A percentile compares a stretch with the other conserved stretches of the same genome.
Evolutionary conservation across 2,888 invertebrate species (phyloP).

Genomic region (Spicauda simplicius): DNA sequence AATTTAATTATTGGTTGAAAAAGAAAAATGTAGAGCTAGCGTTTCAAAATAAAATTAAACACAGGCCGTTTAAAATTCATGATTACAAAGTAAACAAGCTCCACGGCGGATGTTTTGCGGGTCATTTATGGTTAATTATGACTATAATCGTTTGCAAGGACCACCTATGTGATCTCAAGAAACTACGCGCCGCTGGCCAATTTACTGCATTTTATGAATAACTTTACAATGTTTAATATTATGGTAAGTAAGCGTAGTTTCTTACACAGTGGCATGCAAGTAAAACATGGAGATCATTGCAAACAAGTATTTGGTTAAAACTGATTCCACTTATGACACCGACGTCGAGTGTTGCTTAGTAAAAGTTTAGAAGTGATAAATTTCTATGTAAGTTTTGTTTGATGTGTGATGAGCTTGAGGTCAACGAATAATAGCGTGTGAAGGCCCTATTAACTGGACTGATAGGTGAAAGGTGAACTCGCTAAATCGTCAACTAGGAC

Average conservation of each 20-base stretch:
- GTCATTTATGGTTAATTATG: conserved; percentile 32
- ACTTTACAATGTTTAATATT: conserved; percentile 22
- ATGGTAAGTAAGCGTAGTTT: neutral
- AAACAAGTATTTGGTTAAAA: neutral
- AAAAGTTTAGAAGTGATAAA: neutral
- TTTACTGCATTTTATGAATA: conserved; percentile 30
- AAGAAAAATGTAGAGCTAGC: neutral
- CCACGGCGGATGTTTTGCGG: conserved; percentile 26
- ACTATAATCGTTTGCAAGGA: conserved; percentile 28
- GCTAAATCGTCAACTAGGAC: neutral
- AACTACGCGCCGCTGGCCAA: conserved; percentile 14
- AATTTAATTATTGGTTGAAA: too few species aligned
- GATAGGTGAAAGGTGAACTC: neutral
- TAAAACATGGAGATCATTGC: neutral
- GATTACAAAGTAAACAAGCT: conserved; percentile 26
- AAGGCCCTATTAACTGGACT: neutral
- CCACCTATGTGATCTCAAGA: conserved; percentile 31
- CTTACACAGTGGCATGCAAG: neutral
- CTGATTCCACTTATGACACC: too few species aligned
- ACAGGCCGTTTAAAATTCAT: conserved; percentile 5
- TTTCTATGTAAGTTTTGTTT: neutral
- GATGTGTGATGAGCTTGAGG: neutral
- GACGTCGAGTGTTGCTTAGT: neutral
- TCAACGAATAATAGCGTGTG: neutral
- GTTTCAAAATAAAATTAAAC: conserved; percentile 1